A percentile compares a stretch with the other conserved stretches of the same genome.
These are phyloP conservation scores for Drosophila bipectinata DNA, from an alignment of 1,140 invertebrate species.

Conservation along the genomic window DNA sequence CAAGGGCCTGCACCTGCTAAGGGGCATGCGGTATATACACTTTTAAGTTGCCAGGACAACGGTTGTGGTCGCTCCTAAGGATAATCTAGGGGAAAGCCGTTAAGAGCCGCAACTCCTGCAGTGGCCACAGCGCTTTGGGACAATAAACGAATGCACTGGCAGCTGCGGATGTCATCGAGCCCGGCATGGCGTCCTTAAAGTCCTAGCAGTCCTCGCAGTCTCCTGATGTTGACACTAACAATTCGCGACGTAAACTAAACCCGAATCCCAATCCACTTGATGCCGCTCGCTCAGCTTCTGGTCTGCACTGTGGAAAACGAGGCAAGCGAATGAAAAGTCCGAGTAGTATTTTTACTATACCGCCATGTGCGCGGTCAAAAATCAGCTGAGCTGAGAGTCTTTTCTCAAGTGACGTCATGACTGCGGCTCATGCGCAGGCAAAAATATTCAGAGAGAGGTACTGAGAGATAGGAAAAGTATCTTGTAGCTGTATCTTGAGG, in stretches of 20 bases:
- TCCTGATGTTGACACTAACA: constrained; percentile 58
- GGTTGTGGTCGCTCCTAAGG: constrained; percentile 2
- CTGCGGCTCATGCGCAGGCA: constrained; percentile 63
- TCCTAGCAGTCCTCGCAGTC: constrained; percentile 15
- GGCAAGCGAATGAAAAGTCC: constrained; percentile 65
- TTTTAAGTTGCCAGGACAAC: constrained; percentile 58
- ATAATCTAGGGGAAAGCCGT: constrained; percentile 29
- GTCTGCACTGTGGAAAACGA: constrained; percentile 54
- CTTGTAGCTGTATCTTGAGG: constrained; percentile 36
- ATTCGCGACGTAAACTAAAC: constrained; percentile 59
- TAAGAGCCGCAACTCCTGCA: constrained; percentile 10
- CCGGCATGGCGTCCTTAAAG: constrained; percentile 45
- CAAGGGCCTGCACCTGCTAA: constrained; percentile 3
- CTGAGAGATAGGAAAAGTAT: constrained; percentile 12
- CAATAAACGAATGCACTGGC: constrained; percentile 39
- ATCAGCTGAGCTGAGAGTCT: constrained; percentile 73
- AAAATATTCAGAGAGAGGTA: constrained; percentile 3
- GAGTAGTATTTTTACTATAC: constrained; percentile 44
- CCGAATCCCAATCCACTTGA: constrained; percentile 13
- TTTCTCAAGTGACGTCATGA: constrained; percentile 68
- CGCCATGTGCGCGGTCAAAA: constrained; percentile 60
- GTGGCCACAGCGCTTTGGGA: constrained; percentile 17
- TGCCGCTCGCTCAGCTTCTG: constrained; percentile 25
- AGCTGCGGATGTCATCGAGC: constrained; percentile 28
- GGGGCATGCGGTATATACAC: not conserved